These are phyloP conservation scores for Tinea semifulvella DNA, from an alignment of 2,888 invertebrate genomes.

Conservation along the genomic window DNA sequence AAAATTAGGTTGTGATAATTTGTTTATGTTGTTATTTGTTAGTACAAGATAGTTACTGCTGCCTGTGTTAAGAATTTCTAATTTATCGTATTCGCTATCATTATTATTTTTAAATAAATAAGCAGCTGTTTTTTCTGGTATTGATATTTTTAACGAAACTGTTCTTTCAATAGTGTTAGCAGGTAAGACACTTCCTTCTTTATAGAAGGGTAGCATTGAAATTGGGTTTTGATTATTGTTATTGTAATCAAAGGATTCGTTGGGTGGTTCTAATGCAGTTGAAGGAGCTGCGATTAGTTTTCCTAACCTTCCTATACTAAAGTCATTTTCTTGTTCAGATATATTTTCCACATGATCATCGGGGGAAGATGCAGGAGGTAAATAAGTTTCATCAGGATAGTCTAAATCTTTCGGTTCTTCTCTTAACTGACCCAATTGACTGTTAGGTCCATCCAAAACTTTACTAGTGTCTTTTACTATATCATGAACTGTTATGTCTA, in stretches of 20 bases:
- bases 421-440: conserved; percentile 29
- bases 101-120: conserved; percentile 42
- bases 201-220: conserved; percentile 42
- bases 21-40: conserved; percentile 28
- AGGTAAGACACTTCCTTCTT: conserved; percentile 33
- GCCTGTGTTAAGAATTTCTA: conserved; percentile 56
- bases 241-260: conserved; percentile 25
- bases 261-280: conserved; percentile 39
- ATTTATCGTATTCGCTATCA: conserved; percentile 37
- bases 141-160: conserved; percentile 54
- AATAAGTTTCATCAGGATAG: conserved; percentile 31
- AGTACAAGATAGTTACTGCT: conserved; percentile 53
- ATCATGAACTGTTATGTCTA: conserved; percentile 46
- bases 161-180: conserved; percentile 53
- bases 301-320: conserved; percentile 26
- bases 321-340: conserved; percentile 30
- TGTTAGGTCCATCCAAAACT: conserved; percentile 32
- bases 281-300: conserved; percentile 33
- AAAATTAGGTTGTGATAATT: conserved; percentile 29
- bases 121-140: conserved; percentile 52
- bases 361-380: conserved; percentile 27
- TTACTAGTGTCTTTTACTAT: conserved; percentile 48
- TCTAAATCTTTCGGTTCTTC: conserved; percentile 29
- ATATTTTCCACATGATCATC: conserved; percentile 39
- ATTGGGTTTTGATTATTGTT: conserved; percentile 33